Conservation (phyloP, 2,797 vertebrate genomes). For the Trematomus bernacchii region DNA sequence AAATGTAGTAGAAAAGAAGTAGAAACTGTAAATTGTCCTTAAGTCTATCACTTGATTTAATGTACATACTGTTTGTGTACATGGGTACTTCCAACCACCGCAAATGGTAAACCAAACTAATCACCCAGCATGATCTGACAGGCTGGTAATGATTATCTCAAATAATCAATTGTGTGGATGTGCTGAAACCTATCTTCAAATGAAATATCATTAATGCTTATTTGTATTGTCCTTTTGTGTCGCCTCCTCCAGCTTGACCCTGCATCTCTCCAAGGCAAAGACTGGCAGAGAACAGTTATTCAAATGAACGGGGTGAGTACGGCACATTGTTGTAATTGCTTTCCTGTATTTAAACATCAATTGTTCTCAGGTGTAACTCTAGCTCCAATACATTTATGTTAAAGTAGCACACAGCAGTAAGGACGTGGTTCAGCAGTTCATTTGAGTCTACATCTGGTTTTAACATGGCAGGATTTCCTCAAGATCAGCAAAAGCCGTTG, state of each 20-base stretch:
- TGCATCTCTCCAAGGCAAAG: constrained; percentile 93
- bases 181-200: not conserved
- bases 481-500: constrained; percentile 5
- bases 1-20: too few species aligned
- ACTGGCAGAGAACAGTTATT: constrained; percentile 97
- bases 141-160: not conserved
- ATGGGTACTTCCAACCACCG: not conserved
- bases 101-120: not conserved
- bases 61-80: not conserved
- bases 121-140: not conserved
- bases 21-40: too few species aligned
- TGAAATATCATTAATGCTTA: not conserved
- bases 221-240: constrained; percentile 28
- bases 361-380: not conserved
- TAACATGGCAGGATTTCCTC: constrained; percentile 38
- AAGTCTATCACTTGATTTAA: not conserved
- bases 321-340: not conserved
- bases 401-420: not conserved
- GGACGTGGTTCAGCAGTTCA: constrained; percentile 6
- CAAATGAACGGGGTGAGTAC: constrained; percentile 95
- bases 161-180: not conserved
- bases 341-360: not conserved
- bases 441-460: constrained; percentile 38
- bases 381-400: not conserved
- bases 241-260: constrained; percentile 89